Base-by-base conservation (phyloP, 2,113 vertebrate genomes). In the Chamaea fasciata region DNA sequence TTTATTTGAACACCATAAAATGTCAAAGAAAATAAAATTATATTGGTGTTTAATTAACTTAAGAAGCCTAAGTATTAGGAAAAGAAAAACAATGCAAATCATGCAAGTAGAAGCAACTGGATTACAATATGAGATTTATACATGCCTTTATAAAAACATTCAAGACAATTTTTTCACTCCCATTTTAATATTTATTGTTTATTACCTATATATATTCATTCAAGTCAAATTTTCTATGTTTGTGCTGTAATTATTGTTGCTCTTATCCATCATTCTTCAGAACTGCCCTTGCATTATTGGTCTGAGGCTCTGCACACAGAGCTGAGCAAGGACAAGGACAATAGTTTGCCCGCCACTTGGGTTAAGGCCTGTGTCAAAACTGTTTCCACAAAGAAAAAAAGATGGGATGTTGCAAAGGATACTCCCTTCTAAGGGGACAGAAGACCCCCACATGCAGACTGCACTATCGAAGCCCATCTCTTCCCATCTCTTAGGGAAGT, bases 331-430 rank as follows among this genome's bases (percentile, higher is more conserved):
- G 5, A 24, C 19, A 21, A 15, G 46, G 46, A 26, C 23, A 20
- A 14, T 68, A 46, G 18, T 33, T 52, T 44, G 15, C 33, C 33
- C 59, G 28, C 41, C 69, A 30, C 46, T 21, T 24, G 17, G 30
- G 13, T 50, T 50, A 57, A 73, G 27, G 16, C 28, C 28, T 52
- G 19, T 59, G 44, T 47, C 20, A 53, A 53, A 76, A 46, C 41
- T 26, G 19, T 37, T 60, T 46, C 24, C 23, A 75, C 30, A 53
- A 41, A 30, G 28, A 2, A n/a, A 27, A 74, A 41, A 41, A 35
- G 9, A 31, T 35, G 16, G 9, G 9, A 12, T 0, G 0, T 26
- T 60, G 13, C 20, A 68, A 4, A 68, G 39, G 14, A 68, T 3
- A 62, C 6, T 60, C 28, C 14, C 5, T 35, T 62, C n/a, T n/a